Evolutionary conservation across 1,140 invertebrate genomes (phyloP).

Genomic region (Triops cancriformis): DNA sequence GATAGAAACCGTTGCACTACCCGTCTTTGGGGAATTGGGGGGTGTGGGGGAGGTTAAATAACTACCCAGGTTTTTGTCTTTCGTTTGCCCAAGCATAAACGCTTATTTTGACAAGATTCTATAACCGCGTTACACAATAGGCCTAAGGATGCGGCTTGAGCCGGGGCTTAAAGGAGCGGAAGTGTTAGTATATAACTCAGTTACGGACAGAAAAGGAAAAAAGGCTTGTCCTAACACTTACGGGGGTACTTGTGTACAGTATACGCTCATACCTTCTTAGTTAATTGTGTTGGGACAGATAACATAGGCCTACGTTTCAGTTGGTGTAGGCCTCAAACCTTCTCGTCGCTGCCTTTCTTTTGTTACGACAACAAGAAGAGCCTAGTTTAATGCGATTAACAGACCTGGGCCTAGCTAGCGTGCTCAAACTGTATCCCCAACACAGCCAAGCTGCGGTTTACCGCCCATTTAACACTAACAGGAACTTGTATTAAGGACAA

Average conservation of each 20-base stretch:
- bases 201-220: background rate
- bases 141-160: background rate
- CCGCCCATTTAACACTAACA: background rate
- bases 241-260: background rate
- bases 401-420: background rate
- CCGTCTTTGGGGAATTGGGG: too few species aligned
- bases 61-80: background rate
- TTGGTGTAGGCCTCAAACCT: background rate
- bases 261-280: background rate
- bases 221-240: background rate
- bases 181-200: background rate
- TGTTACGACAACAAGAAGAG: background rate
- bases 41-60: too few species aligned
- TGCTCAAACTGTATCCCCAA: background rate
- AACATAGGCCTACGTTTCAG: background rate
- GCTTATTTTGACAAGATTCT: background rate
- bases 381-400: constrained; percentile 1
- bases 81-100: background rate
- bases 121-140: background rate
- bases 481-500: background rate
- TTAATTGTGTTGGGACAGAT: constrained; percentile 6
- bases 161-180: background rate
- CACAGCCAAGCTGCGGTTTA: background rate
- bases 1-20: background rate
- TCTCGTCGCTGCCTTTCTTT: background rate